A percentile compares a stretch with the other conserved stretches of the same genome.
Conservation (phyloP, 2,797 vertebrate species). For the Brotula barbata region DNA sequence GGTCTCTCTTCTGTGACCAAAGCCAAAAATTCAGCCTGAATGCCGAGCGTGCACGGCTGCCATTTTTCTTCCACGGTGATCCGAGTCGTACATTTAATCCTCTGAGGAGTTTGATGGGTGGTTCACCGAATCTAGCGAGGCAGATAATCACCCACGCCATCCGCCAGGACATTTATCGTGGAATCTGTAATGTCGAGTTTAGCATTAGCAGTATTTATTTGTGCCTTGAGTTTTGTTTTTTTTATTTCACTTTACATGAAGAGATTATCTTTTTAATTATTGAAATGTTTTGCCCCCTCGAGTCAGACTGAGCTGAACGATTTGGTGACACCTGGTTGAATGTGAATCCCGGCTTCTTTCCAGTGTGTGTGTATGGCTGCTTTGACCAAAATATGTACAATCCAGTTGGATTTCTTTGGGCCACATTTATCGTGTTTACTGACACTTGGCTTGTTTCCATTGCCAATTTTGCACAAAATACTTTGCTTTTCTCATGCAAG, state of each 20-base stretch:
- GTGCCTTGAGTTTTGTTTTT: conserved; percentile 74
- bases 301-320: conserved; percentile 25
- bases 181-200: too few species aligned
- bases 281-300: conserved; percentile 34
- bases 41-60: conserved; percentile 1
- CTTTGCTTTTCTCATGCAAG: too few species aligned
- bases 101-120: background rate
- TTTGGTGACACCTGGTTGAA: conserved; percentile 15
- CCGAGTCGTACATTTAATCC: conserved; percentile 6
- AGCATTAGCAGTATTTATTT: conserved; percentile 76
- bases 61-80: conserved; percentile 2
- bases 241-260: conserved; percentile 53
- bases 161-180: background rate
- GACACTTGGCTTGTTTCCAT: too few species aligned
- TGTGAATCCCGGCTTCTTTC: too few species aligned
- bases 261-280: conserved; percentile 54
- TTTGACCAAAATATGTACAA: conserved; percentile 22
- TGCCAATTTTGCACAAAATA: too few species aligned
- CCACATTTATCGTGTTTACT: too few species aligned
- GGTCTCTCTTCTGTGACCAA: background rate
- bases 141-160: too few species aligned
- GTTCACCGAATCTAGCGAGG: background rate
- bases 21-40: conserved; percentile 11
- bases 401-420: too few species aligned
- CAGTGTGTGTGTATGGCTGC: conserved; percentile 11